phyloP scores from a whole-genome alignment of 53 echinoderm and acorn worm genomes.

The Holothuria scabra region DNA sequence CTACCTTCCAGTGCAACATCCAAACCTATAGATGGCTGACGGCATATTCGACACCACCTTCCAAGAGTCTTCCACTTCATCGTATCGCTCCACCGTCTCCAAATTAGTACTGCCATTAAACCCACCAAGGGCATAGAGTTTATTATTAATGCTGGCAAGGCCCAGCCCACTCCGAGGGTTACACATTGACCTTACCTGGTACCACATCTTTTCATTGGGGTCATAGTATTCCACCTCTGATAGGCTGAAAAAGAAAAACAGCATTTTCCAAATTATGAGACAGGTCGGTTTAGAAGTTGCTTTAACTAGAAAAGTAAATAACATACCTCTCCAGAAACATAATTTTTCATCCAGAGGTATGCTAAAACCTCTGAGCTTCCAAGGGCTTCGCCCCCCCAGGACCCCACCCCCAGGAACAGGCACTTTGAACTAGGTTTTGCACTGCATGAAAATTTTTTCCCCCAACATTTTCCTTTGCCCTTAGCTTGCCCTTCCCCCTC shows the following conservation, averaged over 20 bases:
- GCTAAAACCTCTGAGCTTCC: too few species aligned
- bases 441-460: too few species aligned
- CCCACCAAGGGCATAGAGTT: constrained; percentile 89
- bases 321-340: too few species aligned
- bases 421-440: too few species aligned
- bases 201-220: constrained; percentile 78
- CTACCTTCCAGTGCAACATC: constrained; percentile 70
- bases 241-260: constrained; percentile 60
- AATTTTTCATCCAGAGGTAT: too few species aligned
- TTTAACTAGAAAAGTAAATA: too few species aligned
- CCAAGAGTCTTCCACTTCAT: constrained; percentile 87
- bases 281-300: too few species aligned
- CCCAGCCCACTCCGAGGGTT: constrained; percentile 92
- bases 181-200: constrained; percentile 56
- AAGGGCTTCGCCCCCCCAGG: too few species aligned
- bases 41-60: constrained; percentile 85
- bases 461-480: too few species aligned
- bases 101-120: constrained; percentile 86
- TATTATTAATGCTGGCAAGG: constrained; percentile 76
- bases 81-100: constrained; percentile 86
- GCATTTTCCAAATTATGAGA: neutral
- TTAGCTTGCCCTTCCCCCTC: too few species aligned
- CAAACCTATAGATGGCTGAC: constrained; percentile 78
- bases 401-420: too few species aligned
- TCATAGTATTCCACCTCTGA: constrained; percentile 91